These are phyloP conservation scores for Chrysomela aeneicollis DNA, from an alignment of 2,888 invertebrate genomes.

Conservation along the genomic window DNA sequence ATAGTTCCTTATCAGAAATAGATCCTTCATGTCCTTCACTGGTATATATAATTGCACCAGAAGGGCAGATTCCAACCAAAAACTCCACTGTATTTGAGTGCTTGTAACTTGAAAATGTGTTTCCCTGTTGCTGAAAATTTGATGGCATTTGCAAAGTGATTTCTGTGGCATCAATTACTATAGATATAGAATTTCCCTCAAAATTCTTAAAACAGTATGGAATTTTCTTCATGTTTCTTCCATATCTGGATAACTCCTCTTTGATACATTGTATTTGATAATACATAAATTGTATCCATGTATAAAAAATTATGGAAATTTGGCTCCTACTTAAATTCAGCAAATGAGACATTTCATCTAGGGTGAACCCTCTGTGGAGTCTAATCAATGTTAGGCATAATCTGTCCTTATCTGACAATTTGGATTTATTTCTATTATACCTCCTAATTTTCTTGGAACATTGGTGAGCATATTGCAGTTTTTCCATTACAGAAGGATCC, in stretches of 20 bases:
- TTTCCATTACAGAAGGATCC: no score
- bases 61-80: constrained; percentile 14
- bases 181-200: background rate
- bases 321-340: background rate
- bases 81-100: constrained; percentile 16
- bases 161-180: constrained; percentile 12
- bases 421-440: no score
- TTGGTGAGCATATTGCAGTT: no score
- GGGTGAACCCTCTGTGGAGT: background rate
- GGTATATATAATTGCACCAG: constrained; percentile 16
- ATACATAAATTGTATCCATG: constrained; percentile 14
- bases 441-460: no score
- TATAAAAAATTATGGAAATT: constrained; percentile 11
- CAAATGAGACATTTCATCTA: background rate
- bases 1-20: background rate
- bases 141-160: constrained; percentile 2
- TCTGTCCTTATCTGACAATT: background rate
- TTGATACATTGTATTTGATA: background rate
- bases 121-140: background rate
- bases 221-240: background rate
- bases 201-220: constrained; percentile 7
- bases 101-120: background rate
- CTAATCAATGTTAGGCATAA: constrained; percentile 1
- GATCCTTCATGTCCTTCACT: background rate
- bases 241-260: background rate